A percentile compares a stretch with the other conserved stretches of the same genome.
Evolutionary conservation across 2,113 vertebrate genomes (phyloP).

Genomic region (Microtus ochrogaster): DNA sequence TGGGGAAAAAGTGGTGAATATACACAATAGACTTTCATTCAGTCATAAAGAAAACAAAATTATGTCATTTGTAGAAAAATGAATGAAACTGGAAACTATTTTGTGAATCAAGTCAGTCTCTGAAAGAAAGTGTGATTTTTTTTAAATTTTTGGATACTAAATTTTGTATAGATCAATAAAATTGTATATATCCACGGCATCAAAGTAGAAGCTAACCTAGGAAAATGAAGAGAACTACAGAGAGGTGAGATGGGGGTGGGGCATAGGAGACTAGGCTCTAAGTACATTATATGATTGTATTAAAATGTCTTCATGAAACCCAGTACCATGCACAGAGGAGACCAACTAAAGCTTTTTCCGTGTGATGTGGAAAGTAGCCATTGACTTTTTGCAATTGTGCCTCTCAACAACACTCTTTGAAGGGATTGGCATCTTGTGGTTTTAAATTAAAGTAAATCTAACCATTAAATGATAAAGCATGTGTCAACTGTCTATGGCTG

Average conservation of each 20-base stretch:
- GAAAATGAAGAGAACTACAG: not conserved
- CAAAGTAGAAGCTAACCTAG: not conserved
- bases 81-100: not conserved
- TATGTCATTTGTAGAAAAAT: not conserved
- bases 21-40: not conserved
- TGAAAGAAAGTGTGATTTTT: not conserved
- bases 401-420: not conserved
- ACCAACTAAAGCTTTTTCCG: not conserved
- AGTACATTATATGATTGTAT: not conserved
- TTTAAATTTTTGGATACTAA: not conserved
- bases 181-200: too few relatives aligned
- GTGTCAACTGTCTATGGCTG: fast-evolving
- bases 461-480: not conserved
- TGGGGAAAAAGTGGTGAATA: not conserved
- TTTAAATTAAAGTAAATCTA: not conserved
- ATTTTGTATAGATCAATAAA: not conserved
- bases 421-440: not conserved
- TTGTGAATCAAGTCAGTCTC: not conserved
- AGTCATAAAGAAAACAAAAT: not conserved
- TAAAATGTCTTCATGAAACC: not conserved
- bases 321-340: not conserved
- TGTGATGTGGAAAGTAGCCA: not conserved
- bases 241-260: not conserved
- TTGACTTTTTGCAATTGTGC: not conserved
- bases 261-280: not conserved